phyloP scores from a whole-genome alignment of 2,797 vertebrate species.

The Gobionotothen gibberifrons region DNA sequence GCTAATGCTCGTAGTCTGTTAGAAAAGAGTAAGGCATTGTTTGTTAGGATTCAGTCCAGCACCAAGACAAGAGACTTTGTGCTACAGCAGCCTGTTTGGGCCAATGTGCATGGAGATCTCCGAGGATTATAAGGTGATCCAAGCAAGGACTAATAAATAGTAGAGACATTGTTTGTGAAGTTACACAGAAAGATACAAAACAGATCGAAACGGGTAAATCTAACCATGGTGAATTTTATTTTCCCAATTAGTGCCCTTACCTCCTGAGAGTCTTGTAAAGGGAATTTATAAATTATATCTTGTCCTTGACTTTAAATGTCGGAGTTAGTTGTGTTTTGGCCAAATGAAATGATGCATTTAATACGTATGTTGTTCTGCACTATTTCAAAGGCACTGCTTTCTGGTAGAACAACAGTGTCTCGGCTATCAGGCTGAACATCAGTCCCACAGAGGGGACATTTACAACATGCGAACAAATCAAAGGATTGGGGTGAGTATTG shows the following conservation, averaged over 20 bases:
- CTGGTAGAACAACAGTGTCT: too few species aligned
- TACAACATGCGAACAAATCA: too few species aligned
- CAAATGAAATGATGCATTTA: background rate
- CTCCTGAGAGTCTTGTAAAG: background rate
- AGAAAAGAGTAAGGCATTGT: slow-evolving; percentile 92
- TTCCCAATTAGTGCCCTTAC: background rate
- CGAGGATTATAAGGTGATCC: slow-evolving; percentile 18
- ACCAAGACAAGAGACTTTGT: slow-evolving; percentile 77
- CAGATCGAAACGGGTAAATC: slow-evolving; percentile 26
- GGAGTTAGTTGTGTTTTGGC: background rate
- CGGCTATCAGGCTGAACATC: too few species aligned
- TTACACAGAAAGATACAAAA: background rate
- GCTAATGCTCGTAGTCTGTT: slow-evolving; percentile 74
- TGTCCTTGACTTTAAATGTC: background rate
- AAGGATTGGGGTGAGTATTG: too few species aligned
- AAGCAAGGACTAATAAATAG: slow-evolving; percentile 10
- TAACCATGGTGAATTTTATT: slow-evolving; percentile 24
- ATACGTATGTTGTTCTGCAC: background rate
- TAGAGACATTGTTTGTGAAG: slow-evolving; percentile 13
- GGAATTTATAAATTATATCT: background rate
- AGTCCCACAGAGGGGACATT: too few species aligned
- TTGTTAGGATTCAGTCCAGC: slow-evolving; percentile 89
- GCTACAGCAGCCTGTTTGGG: slow-evolving; percentile 73
- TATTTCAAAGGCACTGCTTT: background rate
- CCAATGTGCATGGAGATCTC: slow-evolving; percentile 45